phyloP scores from a whole-genome alignment of 2,113 vertebrate species.

The Laterallus jamaicensis region DNA sequence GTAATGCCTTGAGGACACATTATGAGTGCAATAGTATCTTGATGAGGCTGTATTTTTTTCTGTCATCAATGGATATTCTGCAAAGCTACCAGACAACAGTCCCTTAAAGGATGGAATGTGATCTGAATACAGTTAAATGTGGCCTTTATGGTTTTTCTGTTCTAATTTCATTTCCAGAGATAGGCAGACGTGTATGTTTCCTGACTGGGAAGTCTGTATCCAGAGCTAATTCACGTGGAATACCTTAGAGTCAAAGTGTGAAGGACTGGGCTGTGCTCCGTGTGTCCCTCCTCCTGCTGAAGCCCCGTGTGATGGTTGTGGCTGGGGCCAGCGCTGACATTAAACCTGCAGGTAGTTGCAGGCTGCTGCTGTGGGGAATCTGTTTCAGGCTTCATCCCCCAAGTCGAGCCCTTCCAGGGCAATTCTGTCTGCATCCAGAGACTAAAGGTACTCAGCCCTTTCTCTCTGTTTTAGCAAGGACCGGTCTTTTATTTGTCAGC shows the following conservation, averaged over 20 bases:
- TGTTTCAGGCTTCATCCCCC: background rate
- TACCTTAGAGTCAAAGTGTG: background rate
- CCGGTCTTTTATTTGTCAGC: background rate
- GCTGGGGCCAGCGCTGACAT: background rate
- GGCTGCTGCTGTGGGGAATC: background rate
- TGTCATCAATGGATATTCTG: background rate
- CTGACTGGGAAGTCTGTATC: background rate
- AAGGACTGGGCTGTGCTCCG: background rate
- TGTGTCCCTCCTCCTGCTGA: background rate
- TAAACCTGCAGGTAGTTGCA: background rate
- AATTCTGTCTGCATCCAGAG: background rate
- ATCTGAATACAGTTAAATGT: background rate
- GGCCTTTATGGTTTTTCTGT: background rate
- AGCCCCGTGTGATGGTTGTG: background rate
- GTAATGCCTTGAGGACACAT: background rate
- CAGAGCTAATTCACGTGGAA: background rate
- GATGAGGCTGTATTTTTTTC: background rate
- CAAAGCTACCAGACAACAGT: background rate
- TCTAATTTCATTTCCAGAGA: background rate
- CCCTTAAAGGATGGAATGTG: background rate
- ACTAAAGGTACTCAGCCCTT: background rate
- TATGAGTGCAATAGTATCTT: background rate
- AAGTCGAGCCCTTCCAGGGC: background rate
- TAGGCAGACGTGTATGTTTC: background rate
- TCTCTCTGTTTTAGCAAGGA: background rate